phyloP scores from a whole-genome alignment of 2,888 invertebrate genomes.

The Polyommatus icarus region DNA sequence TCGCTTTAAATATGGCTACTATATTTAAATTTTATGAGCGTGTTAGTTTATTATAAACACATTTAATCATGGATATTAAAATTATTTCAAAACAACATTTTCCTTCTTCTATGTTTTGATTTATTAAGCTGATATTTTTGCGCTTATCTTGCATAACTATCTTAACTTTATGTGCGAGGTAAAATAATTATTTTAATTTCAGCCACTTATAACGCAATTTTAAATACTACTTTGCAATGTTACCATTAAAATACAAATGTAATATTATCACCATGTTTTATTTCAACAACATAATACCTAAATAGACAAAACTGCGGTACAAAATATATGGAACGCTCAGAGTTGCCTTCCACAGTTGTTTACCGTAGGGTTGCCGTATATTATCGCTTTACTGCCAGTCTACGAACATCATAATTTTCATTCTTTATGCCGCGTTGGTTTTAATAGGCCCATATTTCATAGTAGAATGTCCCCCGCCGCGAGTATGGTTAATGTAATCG shows the following conservation, averaged over 20 bases:
- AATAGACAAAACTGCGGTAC: constrained; percentile 75
- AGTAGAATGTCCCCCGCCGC: constrained; percentile 62
- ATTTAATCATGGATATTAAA: neutral
- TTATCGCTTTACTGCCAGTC: constrained; percentile 62
- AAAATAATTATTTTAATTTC: neutral
- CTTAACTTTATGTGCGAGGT: neutral
- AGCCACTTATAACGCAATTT: neutral
- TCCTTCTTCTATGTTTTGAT: constrained; percentile 3
- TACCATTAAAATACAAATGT: no score
- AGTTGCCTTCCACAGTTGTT: constrained; percentile 78
- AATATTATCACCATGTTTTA: neutral
- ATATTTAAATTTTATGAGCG: neutral
- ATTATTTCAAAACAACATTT: neutral
- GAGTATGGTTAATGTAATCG: constrained; percentile 63
- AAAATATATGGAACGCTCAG: constrained; percentile 76
- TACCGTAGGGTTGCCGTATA: constrained; percentile 73
- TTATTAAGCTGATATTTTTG: neutral
- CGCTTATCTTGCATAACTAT: constrained; percentile 5
- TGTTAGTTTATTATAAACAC: neutral
- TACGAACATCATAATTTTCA: constrained; percentile 67
- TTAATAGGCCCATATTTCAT: constrained; percentile 67
- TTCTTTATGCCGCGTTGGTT: constrained; percentile 63
- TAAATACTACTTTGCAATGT: no score
- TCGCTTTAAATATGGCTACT: constrained; percentile 3
- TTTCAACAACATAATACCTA: constrained; percentile 36